Evolutionary conservation across 53 echinoderm and acorn worm species (phyloP).

Genomic region (Apostichopus leukothele): DNA sequence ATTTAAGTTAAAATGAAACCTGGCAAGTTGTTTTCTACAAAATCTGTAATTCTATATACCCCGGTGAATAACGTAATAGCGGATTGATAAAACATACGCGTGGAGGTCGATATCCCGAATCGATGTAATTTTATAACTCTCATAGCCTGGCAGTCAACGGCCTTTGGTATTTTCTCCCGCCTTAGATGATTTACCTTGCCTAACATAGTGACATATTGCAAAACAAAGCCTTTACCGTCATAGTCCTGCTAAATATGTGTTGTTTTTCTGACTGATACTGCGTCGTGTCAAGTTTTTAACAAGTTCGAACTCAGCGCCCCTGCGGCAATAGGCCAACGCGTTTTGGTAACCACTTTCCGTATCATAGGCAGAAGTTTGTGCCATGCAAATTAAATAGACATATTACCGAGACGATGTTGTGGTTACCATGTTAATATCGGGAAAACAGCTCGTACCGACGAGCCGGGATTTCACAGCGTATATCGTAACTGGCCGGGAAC

Average conservation of each 20-base stretch:
- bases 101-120: too few species aligned
- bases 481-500: slow-evolving; percentile 36
- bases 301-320: slow-evolving; percentile 24
- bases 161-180: too few species aligned
- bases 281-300: slow-evolving; percentile 15
- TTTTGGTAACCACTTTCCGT: slow-evolving; percentile 15
- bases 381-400: slow-evolving; percentile 37
- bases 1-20: too few species aligned
- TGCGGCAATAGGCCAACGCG: slow-evolving; percentile 38
- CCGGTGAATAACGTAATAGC: too few species aligned
- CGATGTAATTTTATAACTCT: too few species aligned
- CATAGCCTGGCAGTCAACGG: too few species aligned
- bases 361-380: slow-evolving; percentile 1
- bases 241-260: not conserved
- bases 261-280: not conserved
- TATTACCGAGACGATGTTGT: slow-evolving; percentile 32
- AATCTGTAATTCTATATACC: too few species aligned
- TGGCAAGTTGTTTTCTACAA: too few species aligned
- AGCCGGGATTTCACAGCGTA: slow-evolving; percentile 28
- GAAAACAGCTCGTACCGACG: slow-evolving; percentile 24
- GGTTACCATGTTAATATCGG: slow-evolving; percentile 33
- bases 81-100: too few species aligned
- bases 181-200: too few species aligned
- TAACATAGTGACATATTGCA: not conserved
- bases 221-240: not conserved